Evolutionary conservation across 2,888 invertebrate species (phyloP).

Genomic region (Nomada fabriciana): DNA sequence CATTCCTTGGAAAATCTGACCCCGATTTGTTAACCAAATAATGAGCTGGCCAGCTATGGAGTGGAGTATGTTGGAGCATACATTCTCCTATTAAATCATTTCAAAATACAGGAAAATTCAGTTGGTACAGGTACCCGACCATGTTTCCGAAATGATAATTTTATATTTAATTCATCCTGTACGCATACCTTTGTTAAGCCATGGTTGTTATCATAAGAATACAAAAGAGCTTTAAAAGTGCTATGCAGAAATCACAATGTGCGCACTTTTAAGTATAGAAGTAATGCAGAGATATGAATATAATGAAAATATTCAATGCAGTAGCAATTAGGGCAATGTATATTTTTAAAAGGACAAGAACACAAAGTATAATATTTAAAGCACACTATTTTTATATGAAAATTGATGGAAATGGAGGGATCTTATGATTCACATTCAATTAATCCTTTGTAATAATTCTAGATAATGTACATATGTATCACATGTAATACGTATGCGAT

Average conservation of each 20-base stretch:
- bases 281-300: background rate
- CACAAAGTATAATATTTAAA: background rate
- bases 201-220: no score
- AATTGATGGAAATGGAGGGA: background rate
- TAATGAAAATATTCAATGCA: no score
- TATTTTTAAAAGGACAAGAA: background rate
- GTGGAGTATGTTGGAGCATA: background rate
- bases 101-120: slow-evolving; percentile 3
- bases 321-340: no score
- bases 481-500: background rate
- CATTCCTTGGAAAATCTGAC: slow-evolving; percentile 8
- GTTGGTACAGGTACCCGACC: background rate
- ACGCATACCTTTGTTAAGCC: background rate
- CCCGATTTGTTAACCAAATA: slow-evolving; percentile 22
- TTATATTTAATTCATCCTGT: background rate
- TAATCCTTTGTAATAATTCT: background rate
- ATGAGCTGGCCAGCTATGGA: background rate
- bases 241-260: background rate
- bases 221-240: background rate
- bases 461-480: background rate
- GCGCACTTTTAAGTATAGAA: background rate
- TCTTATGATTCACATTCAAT: background rate
- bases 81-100: slow-evolving; percentile 17
- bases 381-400: background rate
- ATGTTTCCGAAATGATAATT: background rate